These are phyloP conservation scores for Cephus runcator DNA, from an alignment of 2,888 invertebrate genomes.

Conservation along the genomic window DNA sequence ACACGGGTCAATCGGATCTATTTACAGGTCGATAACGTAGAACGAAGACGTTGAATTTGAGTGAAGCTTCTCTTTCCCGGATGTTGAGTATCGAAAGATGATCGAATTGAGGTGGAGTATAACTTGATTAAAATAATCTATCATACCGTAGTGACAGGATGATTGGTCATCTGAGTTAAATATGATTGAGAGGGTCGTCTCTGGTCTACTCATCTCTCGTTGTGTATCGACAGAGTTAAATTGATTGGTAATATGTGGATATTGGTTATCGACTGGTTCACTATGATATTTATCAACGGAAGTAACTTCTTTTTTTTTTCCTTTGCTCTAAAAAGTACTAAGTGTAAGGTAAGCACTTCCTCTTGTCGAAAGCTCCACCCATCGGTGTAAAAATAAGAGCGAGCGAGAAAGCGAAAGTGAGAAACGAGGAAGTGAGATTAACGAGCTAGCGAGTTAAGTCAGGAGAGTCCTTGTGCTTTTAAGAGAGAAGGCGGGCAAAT, in stretches of 20 bases:
- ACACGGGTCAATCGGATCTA: not conserved
- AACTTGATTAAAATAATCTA: constrained; percentile 57
- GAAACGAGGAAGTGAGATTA: not conserved
- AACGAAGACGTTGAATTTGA: not conserved
- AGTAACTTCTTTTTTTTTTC: constrained; percentile 42
- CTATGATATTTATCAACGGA: constrained; percentile 45
- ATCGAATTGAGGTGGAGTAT: constrained; percentile 23
- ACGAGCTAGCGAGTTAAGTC: not conserved
- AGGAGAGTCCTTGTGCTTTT: not conserved
- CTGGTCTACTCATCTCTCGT: constrained; percentile 10
- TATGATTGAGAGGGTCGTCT: constrained; percentile 44
- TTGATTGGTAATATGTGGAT: constrained; percentile 49
- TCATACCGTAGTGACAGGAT: constrained; percentile 48
- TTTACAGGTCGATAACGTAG: not conserved
- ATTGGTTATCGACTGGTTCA: constrained; percentile 34
- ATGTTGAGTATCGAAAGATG: not conserved
- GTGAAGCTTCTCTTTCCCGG: not conserved
- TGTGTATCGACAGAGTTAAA: constrained; percentile 46
- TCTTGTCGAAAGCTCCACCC: not conserved
- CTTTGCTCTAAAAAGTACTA: constrained; percentile 13
- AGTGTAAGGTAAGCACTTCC: not conserved
- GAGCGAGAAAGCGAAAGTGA: not conserved
- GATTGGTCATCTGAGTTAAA: constrained; percentile 52
- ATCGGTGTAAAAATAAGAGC: not conserved
- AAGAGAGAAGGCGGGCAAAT: not conserved